Percentiles rank a stretch among this genome's conserved stretches.
phyloP scores from a whole-genome alignment of 2,113 vertebrate genomes.

The Xiphophorus couchianus region DNA sequence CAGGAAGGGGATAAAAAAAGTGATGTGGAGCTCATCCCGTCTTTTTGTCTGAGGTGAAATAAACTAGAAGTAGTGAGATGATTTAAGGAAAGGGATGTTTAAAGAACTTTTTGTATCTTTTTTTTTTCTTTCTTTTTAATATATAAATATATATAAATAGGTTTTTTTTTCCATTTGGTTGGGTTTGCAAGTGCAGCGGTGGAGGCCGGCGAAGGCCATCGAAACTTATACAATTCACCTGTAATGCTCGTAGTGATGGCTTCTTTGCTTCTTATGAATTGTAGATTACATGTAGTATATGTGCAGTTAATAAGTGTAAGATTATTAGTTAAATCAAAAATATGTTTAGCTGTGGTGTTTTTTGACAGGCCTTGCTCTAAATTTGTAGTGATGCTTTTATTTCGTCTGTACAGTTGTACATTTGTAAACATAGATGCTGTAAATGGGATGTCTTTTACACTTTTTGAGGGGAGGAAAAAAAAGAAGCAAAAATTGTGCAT shows the following conservation, averaged over 20 bases:
- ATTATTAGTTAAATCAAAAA: conserved; percentile 88
- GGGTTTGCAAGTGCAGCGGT: conserved; percentile 59
- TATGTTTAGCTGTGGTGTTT: conserved; percentile 86
- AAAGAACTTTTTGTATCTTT: conserved; percentile 41
- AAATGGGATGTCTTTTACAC: conserved; percentile 98
- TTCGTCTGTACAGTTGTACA: conserved; percentile 99
- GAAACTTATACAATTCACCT: conserved; percentile 83
- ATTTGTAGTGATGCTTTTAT: conserved; percentile 93
- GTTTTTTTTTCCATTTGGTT: conserved; percentile 37
- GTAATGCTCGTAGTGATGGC: conserved; percentile 91
- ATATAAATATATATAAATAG: conserved; percentile 2
- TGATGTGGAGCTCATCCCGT: conserved; percentile 47
- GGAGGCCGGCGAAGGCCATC: conserved; percentile 80
- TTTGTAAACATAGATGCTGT: conserved; percentile 99
- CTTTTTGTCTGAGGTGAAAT: conserved; percentile 44
- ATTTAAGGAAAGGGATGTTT: conserved; percentile 51
- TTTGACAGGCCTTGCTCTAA: conserved; percentile 92
- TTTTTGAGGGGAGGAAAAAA: conserved; percentile 80
- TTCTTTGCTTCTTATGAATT: conserved; percentile 91
- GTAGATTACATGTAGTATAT: conserved; percentile 92
- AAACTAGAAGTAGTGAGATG: conserved; percentile 43
- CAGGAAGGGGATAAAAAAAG: not conserved
- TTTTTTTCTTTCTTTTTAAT: conserved; percentile 23
- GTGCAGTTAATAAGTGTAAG: conserved; percentile 96
- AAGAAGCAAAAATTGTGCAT: conserved; percentile 84